Base-by-base conservation (phyloP, 2,888 invertebrate genomes). In the Deladenus siricidicola region DNA sequence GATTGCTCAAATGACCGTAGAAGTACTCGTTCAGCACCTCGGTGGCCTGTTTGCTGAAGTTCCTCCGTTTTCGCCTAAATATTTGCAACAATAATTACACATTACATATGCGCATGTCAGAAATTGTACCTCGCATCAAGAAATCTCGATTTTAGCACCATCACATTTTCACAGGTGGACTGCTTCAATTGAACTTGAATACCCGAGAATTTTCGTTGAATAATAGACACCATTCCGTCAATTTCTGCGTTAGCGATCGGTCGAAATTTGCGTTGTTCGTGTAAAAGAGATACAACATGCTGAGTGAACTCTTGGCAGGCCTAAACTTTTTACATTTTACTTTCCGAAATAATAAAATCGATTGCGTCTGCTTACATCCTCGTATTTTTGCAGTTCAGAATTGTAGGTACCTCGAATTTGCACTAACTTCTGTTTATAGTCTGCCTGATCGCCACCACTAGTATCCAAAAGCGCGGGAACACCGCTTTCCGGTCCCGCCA, bases 281-380 rank as follows among this genome's bases (percentile, higher is more conserved):
- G 70, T 47, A 78, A 64, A 44, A 78, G 66, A 14, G 82, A 96
- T 92, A 89, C 94, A 90, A 99, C 98, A 83, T 99, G 98, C n/a
- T 94, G 96, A 62, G 98, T 98, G 83, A 98, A 98, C 84, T 99
- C 96, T 82, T 91, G 92, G 84, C 98, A 98, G n/a, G 96, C 96
- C 85, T 87, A 52, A n/a, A n/a, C n/a, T n/a, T n/a, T n/a, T n/a
- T n/a, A n/a, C n/a, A n/a, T n/a, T n/a, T n/a, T n/a, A n/a, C n/a
- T n/a, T n/a, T n/a, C n/a, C n/a, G n/a, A n/a, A n/a, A n/a, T n/a
- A 61, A 21, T 30, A 21, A 58, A 19, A n/a, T n/a, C n/a, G n/a
- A n/a, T n/a, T n/a, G n/a, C n/a, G n/a, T n/a, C n/a, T n/a, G 45
- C 67, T 50, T 30, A 86, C 86, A 84, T 96, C 94, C 84, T 98